Percentiles rank a stretch among this genome's conserved stretches.
Evolutionary conservation across 2,888 invertebrate species (phyloP).

Genomic region (Prionchulus punctatus): DNA sequence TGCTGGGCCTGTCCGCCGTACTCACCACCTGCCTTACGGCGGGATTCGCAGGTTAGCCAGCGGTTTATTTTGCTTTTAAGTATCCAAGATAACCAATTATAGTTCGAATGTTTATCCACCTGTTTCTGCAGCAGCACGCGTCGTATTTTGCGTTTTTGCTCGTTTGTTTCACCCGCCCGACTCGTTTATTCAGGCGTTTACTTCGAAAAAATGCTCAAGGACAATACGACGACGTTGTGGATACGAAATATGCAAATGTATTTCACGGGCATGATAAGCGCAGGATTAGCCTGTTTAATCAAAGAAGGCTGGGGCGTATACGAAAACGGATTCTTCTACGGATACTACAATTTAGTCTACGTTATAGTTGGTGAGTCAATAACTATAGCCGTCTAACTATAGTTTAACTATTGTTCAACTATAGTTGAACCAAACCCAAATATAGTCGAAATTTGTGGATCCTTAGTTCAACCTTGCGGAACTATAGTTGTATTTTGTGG

Average conservation of each 20-base stretch:
- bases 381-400: no score
- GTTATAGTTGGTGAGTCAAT: conserved; percentile 22
- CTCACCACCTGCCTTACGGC: conserved; percentile 31
- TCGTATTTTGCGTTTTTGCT: background rate
- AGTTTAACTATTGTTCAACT: no score
- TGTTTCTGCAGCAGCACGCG: background rate
- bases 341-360: conserved; percentile 25
- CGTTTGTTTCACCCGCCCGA: no score
- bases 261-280: conserved; percentile 26
- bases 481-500: no score
- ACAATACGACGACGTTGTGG: conserved; percentile 27
- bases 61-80: background rate
- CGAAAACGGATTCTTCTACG: conserved; percentile 27
- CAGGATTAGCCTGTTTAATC: conserved; percentile 20
- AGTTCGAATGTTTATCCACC: no score
- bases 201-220: conserved; percentile 33
- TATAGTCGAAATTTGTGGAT: no score
- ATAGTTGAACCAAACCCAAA: no score
- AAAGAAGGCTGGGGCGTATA: conserved; percentile 20
- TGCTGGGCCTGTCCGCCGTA: conserved; percentile 27
- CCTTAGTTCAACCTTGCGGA: no score
- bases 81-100: no score
- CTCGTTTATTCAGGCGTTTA: conserved; percentile 25
- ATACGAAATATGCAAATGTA: conserved; percentile 33
- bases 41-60: conserved; percentile 27